These are phyloP conservation scores for Dinothrombium tinctorium DNA, from an alignment of 1,140 invertebrate species.

Conservation along the genomic window DNA sequence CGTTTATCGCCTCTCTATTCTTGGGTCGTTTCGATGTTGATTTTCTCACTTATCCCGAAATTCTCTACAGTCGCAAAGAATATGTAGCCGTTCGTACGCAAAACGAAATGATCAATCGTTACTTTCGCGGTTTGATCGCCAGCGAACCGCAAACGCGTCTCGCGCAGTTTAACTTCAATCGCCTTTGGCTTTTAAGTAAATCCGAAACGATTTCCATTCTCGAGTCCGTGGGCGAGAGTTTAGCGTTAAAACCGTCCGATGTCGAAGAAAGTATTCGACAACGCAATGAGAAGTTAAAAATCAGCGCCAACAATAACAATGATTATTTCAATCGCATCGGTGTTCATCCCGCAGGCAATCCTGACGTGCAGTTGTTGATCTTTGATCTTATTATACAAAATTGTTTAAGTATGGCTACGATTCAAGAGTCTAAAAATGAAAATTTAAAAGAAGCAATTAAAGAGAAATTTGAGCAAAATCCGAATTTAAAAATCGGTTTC, in stretches of 20 bases:
- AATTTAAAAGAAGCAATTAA: not conserved
- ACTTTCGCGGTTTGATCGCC: not conserved
- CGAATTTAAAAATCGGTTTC: constrained; percentile 7
- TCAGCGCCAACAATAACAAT: not conserved
- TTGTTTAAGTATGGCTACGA: constrained; percentile 1
- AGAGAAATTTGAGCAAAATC: not conserved
- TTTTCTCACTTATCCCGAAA: constrained; percentile 11
- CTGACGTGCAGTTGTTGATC: not conserved
- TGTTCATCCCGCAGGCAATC: not conserved
- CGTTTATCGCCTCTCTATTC: constrained; percentile 7
- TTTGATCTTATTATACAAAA: constrained; percentile 9
- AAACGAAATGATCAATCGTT: constrained; percentile 6
- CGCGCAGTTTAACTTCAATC: constrained; percentile 2
- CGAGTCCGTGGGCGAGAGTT: constrained; percentile 9
- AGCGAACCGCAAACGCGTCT: constrained; percentile 2
- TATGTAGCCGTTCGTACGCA: constrained; percentile 7
- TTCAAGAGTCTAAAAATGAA: constrained; percentile 4
- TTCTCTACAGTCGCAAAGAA: constrained; percentile 8
- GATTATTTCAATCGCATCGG: not conserved
- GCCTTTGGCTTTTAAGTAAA: constrained; percentile 3
- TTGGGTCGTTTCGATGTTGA: constrained; percentile 8
- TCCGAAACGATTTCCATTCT: constrained; percentile 12
- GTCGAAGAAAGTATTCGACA: not conserved
- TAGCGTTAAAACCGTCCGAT: not conserved
- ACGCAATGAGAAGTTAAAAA: not conserved